phyloP scores from a whole-genome alignment of 1,140 invertebrate genomes.

The Zaprionus capensis region DNA sequence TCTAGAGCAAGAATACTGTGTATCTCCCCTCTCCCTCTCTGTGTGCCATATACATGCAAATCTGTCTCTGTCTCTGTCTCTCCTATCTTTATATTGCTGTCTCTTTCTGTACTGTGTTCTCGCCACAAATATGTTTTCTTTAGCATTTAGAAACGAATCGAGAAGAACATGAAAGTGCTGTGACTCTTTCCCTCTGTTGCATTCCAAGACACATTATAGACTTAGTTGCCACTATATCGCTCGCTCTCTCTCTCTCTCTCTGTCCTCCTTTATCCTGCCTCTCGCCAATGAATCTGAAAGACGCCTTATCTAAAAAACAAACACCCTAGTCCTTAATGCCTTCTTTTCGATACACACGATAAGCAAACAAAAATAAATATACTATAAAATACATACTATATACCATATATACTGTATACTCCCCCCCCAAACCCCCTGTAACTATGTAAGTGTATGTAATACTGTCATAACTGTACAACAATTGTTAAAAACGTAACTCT shows the following conservation, averaged over 20 bases:
- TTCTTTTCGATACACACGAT: conserved; percentile 24
- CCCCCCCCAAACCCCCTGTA: conserved; percentile 15
- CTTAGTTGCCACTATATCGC: background rate
- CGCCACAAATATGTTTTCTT: conserved; percentile 63
- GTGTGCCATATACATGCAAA: too few relatives aligned
- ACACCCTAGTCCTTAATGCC: conserved; percentile 29
- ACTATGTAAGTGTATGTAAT: conserved; percentile 15
- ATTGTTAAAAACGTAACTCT: background rate
- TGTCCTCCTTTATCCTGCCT: background rate
- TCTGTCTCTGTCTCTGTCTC: background rate
- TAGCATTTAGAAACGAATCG: conserved; percentile 52
- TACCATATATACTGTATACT: conserved; percentile 24
- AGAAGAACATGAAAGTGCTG: background rate
- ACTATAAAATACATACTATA: conserved; percentile 10
- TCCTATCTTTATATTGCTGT: background rate
- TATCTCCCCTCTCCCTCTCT: too few relatives aligned
- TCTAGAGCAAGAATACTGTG: too few relatives aligned
- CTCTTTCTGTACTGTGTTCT: background rate
- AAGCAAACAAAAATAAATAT: conserved; percentile 20
- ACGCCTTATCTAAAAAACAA: conserved; percentile 48
- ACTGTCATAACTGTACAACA: background rate
- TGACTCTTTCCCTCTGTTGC: background rate
- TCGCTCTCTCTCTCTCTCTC: background rate
- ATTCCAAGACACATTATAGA: background rate
- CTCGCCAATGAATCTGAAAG: conserved; percentile 40